Conservation (phyloP, 2,797 vertebrate species). For the Lepidocolaptes lacrymiger region DNA sequence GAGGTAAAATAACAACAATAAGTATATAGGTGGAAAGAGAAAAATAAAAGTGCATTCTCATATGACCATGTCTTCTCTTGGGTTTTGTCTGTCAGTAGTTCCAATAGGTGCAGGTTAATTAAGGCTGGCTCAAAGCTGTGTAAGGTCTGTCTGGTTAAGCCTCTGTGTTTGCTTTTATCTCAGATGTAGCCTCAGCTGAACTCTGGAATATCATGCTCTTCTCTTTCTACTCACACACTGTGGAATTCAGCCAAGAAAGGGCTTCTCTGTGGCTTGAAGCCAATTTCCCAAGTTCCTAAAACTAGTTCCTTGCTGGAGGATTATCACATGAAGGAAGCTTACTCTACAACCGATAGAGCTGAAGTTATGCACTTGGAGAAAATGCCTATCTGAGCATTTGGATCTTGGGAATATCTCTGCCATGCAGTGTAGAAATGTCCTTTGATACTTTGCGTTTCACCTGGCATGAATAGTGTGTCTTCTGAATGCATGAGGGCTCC, state of each 20-base stretch:
- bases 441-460: neutral
- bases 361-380: neutral
- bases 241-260: neutral
- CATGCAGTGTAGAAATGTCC: neutral
- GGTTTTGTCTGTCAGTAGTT: neutral
- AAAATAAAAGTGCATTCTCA: neutral
- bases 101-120: neutral
- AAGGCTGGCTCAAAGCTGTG: neutral
- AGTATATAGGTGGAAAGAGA: neutral
- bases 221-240: neutral
- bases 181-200: neutral
- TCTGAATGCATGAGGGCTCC: neutral
- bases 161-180: neutral
- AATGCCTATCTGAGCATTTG: neutral
- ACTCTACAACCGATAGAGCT: no score
- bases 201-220: neutral
- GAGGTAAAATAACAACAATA: neutral
- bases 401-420: neutral
- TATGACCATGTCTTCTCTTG: neutral
- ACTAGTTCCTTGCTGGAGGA: neutral
- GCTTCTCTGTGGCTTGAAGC: neutral
- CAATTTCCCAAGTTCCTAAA: neutral
- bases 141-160: neutral
- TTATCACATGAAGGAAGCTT: neutral
- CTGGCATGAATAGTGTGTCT: neutral